Evolutionary conservation across 1,140 invertebrate genomes (phyloP).

Genomic region (Drosophila pachea): DNA sequence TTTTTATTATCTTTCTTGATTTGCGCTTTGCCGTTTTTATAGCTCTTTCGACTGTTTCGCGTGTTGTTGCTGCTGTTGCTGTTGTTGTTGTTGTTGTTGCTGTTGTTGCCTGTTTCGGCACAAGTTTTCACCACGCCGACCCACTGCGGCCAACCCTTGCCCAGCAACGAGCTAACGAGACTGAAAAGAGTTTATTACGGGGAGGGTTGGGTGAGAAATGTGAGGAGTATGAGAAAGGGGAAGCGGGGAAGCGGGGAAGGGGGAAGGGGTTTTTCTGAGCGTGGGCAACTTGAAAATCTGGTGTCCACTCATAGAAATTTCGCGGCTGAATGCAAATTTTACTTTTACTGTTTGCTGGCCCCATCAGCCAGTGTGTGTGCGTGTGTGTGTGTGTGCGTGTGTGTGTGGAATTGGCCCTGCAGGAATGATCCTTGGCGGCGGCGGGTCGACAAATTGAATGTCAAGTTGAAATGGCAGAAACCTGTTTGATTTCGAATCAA

Average conservation of each 20-base stretch:
- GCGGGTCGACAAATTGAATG: slow-evolving; percentile 55
- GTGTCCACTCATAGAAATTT: slow-evolving; percentile 54
- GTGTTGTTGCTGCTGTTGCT: slow-evolving; percentile 49
- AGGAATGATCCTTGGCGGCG: slow-evolving; percentile 12
- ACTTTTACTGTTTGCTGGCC: slow-evolving; percentile 34
- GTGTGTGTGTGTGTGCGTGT: too few relatives aligned
- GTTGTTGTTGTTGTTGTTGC: slow-evolving; percentile 19
- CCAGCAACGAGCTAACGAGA: too few relatives aligned
- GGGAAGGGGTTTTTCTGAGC: not conserved
- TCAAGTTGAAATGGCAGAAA: slow-evolving; percentile 47
- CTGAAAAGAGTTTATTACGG: too few relatives aligned
- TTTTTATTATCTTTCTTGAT: slow-evolving; percentile 70
- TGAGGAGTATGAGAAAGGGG: too few relatives aligned
- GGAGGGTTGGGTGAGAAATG: too few relatives aligned
- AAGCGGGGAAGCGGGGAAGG: too few relatives aligned
- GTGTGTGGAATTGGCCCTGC: not conserved
- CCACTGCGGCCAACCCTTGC: slow-evolving; percentile 38
- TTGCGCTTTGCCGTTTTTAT: slow-evolving; percentile 62
- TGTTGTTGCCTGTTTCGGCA: slow-evolving; percentile 24
- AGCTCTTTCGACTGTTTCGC: slow-evolving; percentile 18
- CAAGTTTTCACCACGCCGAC: slow-evolving; percentile 47
- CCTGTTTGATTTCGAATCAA: slow-evolving; percentile 71
- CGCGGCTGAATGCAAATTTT: slow-evolving; percentile 51
- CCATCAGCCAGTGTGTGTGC: too few relatives aligned
- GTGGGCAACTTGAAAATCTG: slow-evolving; percentile 47